These are phyloP conservation scores for Vespertilio murinus DNA, from an alignment of 2,797 vertebrate genomes.

Conservation along the genomic window DNA sequence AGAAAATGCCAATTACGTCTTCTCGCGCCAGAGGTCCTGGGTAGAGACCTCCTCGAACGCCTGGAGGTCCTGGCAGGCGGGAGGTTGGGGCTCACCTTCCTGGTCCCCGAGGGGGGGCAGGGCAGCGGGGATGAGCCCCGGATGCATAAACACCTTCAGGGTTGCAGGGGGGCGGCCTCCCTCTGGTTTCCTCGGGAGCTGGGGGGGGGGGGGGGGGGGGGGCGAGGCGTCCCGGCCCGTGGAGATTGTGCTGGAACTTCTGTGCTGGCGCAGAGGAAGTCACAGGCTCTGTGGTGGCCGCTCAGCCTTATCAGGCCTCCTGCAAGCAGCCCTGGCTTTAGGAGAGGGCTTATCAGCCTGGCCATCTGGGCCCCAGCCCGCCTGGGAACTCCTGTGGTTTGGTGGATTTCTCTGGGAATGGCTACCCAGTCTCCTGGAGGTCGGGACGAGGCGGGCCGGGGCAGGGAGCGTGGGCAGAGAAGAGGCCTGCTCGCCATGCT, in stretches of 20 bases:
- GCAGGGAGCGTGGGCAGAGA: background rate
- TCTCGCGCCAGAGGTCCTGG: background rate
- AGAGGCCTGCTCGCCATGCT: background rate
- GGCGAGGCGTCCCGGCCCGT: rapidly evolving
- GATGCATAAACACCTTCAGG: background rate
- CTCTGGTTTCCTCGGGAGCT: background rate
- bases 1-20: background rate
- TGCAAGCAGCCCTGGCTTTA: background rate
- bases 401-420: background rate
- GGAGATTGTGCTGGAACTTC: background rate
- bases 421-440: background rate
- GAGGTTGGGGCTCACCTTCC: background rate
- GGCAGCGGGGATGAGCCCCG: background rate
- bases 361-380: background rate
- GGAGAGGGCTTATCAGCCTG: background rate
- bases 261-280: background rate
- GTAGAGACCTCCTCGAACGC: background rate
- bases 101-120: background rate
- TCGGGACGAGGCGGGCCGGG: background rate
- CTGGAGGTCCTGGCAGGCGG: background rate
- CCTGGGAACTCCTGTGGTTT: background rate
- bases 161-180: no score
- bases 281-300: rapidly evolving
- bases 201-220: no score
- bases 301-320: background rate